Evolutionary conservation across 92 coral and sea anemone species (phyloP), one percentile per base, ranked within the genome.

Genomic region (Zoanthus gigantus): DNA sequence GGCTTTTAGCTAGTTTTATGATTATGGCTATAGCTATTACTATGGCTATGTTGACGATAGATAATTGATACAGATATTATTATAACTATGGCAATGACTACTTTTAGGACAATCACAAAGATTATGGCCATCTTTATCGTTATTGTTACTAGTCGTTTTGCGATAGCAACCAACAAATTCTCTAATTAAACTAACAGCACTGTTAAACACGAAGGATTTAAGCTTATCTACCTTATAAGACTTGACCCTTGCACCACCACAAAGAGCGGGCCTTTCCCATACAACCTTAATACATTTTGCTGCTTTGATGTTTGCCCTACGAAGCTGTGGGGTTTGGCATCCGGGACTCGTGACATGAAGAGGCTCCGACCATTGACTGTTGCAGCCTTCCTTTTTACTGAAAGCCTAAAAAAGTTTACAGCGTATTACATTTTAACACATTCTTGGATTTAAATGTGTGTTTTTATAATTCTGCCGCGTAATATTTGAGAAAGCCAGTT

Each of bases 261-360:
- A 79, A 16, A 95, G 81, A 37, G 71, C 58, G 66, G 98, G 98
- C 28, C 56, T 89, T 18, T 92, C 85, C 98, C 98, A 96, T 1
- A 91, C 90, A 30, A 96, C 92, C 72, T 82, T 90, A 32, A 96
- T 94, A 78, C 92, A 90, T 89, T 94, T 93, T 42, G 92, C 79
- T 72, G 79, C 88, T 48, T 82, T 73, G 14, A 94, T 92, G 65
- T 69, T 94, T 37, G 93, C 92, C 74, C 98, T 95, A 46, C 75
- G 68, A 90, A 96, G 57, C 71, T 78, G 86, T 66, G 94, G 98
- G 83, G 78, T 71, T 60, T 83, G 56, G 6, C 95, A 92, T 28
- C 98, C 98, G 28, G 98, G 98, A 73, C 98, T 94, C 72, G 95
- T 95, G 88, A 96, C 91, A 7, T 73, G 56, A 10, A 96, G 83